Percentiles rank a stretch among this genome's conserved stretches.
These are phyloP conservation scores for Lepidurus apus DNA, from an alignment of 1,140 invertebrate genomes.

Conservation along the genomic window DNA sequence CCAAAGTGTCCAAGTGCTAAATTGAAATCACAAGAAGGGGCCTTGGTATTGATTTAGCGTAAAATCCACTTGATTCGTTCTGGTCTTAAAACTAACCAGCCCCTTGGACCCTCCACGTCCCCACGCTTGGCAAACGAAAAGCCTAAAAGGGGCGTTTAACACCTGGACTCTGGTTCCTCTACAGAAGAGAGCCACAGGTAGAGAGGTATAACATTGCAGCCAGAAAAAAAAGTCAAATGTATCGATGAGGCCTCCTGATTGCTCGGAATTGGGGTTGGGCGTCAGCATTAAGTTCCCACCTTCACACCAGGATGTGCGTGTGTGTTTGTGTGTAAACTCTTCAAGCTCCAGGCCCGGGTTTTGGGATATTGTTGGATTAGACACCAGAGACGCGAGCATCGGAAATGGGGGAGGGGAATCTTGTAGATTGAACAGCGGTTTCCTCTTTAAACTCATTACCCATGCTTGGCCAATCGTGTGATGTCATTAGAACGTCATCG, in stretches of 20 bases:
- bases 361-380: neutral
- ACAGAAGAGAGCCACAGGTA: neutral
- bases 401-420: neutral
- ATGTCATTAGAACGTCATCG: constrained; percentile 26
- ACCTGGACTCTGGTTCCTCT: neutral
- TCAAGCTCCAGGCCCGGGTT: neutral
- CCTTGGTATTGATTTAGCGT: constrained; percentile 10
- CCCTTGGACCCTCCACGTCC: neutral
- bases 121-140: neutral
- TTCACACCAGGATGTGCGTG: too few relatives aligned
- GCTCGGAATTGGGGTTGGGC: too few relatives aligned
- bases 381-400: neutral
- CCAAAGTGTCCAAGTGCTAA: constrained; percentile 16
- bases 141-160: neutral
- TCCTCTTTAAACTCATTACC: constrained; percentile 34
- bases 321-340: too few relatives aligned
- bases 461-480: constrained; percentile 38
- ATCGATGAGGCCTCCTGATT: too few relatives aligned
- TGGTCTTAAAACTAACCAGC: neutral
- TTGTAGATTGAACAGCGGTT: constrained; percentile 9
- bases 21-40: neutral
- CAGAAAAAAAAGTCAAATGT: too few relatives aligned
- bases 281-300: too few relatives aligned
- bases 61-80: constrained; percentile 22
- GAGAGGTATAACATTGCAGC: too few relatives aligned